Base-by-base conservation (phyloP, 2,888 invertebrate species). In the Agriopis aurantiaria region DNA sequence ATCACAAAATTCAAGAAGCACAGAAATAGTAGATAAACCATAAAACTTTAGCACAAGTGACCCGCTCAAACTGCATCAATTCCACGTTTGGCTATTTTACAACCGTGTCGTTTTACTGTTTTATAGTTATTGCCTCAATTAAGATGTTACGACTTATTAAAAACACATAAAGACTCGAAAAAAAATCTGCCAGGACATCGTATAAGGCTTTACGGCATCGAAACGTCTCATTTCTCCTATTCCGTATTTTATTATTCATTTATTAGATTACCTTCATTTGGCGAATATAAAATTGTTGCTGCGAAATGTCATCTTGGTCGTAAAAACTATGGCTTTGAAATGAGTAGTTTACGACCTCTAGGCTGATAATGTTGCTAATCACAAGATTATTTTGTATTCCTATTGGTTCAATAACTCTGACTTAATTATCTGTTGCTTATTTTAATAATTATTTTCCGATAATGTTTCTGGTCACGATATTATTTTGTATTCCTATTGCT, bases 281-380 rank as follows among this genome's bases (percentile, higher is more conserved):
- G 65, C 40, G 52, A 60, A 52, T 51, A 63, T 59, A 63, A 68
- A 65, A 53, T 49, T 60, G 63, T 61, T 70, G 68, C 61, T 46
- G 56, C 64, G 73, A 78, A 78, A 76, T 76, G 65, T 68, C 78
- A 73, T 52, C 49, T 63, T 43, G 40, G 9, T 68, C 68, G 66
- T 78, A 78, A 78, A 74, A 69, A 61, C 46, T 53, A 71, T 59
- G 65, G 66, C 66, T 61, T 64, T 68, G 33, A 53, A 14, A 49
- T 73, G 68, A 45, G 65, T 57, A 51, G 49, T 69, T 69, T 60
- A 69, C 56, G 45, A 33, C 8, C 56, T 61, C 60, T 61, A 48
- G 17, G 56, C 51, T n/a, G 56, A 48, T 65, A 4, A 41, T 65
- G 12, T 14, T 68, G 49, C 33, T 11, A 33, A 55, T 65, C 66